A percentile compares a stretch with the other conserved stretches of the same genome.
These are phyloP conservation scores for Calyptomena viridis DNA, from an alignment of 2,113 vertebrate species.

Conservation along the genomic window DNA sequence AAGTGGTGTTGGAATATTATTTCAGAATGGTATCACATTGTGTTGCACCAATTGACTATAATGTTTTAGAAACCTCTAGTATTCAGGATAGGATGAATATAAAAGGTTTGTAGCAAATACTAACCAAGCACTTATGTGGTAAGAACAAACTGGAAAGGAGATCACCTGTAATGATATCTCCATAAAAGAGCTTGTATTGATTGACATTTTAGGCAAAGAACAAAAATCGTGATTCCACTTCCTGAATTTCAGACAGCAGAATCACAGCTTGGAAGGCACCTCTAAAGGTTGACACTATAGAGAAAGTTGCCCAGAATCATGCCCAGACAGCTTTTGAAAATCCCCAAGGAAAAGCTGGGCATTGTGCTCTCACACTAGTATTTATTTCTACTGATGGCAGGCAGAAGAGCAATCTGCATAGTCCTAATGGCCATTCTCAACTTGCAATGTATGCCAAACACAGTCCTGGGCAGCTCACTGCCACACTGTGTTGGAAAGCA, in stretches of 20 bases:
- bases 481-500: not conserved
- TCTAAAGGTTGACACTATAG: rapidly evolving
- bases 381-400: not conserved
- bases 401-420: not conserved
- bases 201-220: not conserved
- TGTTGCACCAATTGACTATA: not conserved
- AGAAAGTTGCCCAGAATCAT: not conserved
- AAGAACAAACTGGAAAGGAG: not conserved
- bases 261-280: not conserved
- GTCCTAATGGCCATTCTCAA: not conserved
- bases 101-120: not conserved
- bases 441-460: not conserved
- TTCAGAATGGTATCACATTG: not conserved
- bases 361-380: not conserved
- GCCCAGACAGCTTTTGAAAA: not conserved
- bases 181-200: not conserved
- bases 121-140: not conserved
- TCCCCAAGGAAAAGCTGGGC: not conserved
- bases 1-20: not conserved
- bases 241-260: not conserved
- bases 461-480: not conserved
- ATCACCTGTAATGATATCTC: not conserved
- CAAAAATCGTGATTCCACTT: not conserved
- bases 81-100: not conserved
- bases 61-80: not conserved